A percentile compares a stretch with the other conserved stretches of the same genome.
Conservation (phyloP, 2,113 vertebrate genomes). For the Regulus satrapa region DNA sequence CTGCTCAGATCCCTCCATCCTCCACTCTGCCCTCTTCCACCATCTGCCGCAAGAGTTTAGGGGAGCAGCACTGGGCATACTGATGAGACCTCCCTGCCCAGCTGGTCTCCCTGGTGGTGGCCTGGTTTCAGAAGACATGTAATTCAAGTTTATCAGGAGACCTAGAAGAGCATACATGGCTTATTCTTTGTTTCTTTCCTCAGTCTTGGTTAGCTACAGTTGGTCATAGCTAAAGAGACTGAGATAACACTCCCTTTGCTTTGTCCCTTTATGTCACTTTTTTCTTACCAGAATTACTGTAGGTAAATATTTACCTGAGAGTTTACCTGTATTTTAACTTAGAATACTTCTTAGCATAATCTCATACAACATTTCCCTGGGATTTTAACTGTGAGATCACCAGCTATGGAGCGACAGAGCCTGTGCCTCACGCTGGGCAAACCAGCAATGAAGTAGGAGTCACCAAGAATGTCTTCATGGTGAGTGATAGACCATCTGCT, state of each 20-base stretch:
- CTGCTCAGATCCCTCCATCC: not conserved
- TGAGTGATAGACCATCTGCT: constrained; percentile 76
- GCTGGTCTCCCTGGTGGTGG: not conserved
- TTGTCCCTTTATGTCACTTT: not conserved
- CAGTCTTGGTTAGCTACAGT: not conserved
- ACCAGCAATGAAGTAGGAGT: constrained; percentile 82
- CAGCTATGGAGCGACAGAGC: constrained; percentile 53
- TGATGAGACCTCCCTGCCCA: not conserved
- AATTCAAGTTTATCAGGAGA: not conserved
- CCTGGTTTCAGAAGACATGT: not conserved
- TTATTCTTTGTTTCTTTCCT: not conserved
- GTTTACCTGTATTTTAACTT: not conserved
- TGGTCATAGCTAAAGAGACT: not conserved
- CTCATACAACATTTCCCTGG: constrained; percentile 23
- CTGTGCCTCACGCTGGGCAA: constrained; percentile 81
- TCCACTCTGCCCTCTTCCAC: not conserved
- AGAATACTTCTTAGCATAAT: not conserved
- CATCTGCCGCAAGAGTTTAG: not conserved
- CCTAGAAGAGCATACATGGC: not conserved
- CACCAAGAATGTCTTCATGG: constrained; percentile 82
- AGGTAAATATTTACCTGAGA: not conserved
- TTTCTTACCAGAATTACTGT: not conserved
- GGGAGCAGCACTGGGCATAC: not conserved
- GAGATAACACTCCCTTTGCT: not conserved
- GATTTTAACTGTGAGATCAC: constrained; percentile 77